A percentile compares a stretch with the other conserved stretches of the same genome.
Conservation (phyloP, 2,113 vertebrate species). For the Dolichotis patagonum region DNA sequence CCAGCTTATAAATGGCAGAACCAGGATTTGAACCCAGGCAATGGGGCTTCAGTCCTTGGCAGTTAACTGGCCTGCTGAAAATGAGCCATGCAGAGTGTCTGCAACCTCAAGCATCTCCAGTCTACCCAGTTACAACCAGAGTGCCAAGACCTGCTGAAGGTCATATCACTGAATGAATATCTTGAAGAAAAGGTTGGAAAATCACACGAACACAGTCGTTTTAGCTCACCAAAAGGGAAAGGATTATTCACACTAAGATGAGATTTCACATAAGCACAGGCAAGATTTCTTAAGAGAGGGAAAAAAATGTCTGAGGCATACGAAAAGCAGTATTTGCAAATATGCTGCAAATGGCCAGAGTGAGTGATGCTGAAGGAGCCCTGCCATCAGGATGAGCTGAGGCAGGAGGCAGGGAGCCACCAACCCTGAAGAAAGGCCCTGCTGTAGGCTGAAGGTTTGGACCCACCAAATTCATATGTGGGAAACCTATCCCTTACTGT, state of each 20-base stretch:
- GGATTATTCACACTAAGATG: background rate
- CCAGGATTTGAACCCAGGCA: background rate
- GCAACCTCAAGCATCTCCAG: background rate
- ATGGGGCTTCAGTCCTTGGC: background rate
- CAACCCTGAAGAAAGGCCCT: too few relatives aligned
- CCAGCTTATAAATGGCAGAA: background rate
- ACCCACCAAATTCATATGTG: too few relatives aligned
- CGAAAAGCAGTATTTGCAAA: background rate
- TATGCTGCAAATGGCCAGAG: background rate
- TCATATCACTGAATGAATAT: background rate
- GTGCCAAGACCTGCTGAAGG: background rate
- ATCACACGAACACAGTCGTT: fast-evolving
- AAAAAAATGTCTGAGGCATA: background rate
- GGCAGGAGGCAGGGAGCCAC: background rate
- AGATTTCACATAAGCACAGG: background rate
- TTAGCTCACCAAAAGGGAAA: background rate
- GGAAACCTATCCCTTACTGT: background rate
- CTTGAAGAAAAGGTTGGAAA: too few relatives aligned
- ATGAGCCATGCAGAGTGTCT: background rate
- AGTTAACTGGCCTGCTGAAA: background rate
- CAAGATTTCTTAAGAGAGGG: background rate
- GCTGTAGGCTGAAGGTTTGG: background rate
- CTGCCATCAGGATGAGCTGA: too few relatives aligned
- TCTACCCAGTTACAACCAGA: background rate
- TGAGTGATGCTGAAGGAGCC: background rate